Evolutionary conservation across 2,797 vertebrate genomes (phyloP), one percentile per base, ranked within the genome.

Genomic region (Nannoperca australis): DNA sequence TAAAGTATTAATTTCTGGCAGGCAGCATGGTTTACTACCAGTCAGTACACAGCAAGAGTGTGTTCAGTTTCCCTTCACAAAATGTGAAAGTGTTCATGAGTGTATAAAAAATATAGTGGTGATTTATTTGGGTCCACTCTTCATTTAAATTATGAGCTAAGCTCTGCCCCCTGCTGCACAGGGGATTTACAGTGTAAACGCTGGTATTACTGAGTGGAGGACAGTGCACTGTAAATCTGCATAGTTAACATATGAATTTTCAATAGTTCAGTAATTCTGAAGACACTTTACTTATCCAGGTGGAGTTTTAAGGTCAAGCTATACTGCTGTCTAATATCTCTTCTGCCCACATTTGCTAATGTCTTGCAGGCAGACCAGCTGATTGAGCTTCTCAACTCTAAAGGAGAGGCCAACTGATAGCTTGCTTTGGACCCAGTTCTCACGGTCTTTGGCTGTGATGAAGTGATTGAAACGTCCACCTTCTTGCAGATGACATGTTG

Each of bases 331-430:
- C 7, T 82, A 22, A 79, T 62, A 44, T 66, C 11, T 54, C 4
- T 70, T 49, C 5, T 85, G 40, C 82, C 32, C 32, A 38, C 1
- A 27, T 76, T 15, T 80, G 36, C 78, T 51, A 14, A 61, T 92
- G 12, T 92, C 70, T 94, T 88, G 5, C 91, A 99, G 98, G 97
- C 95, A 53, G 97, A 99, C 24, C 95, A 97, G 89, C 93, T 99
- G 90, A 95, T 99, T 58, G 95, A 97, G 83, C 94, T 93, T 63
- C 95, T 99, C 83, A 96, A 93, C 77, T 92, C 94, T 74, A 94
- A 95, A 93, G 94, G 66, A 82, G 90, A 93, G 86, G 86, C 88
- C 84, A 93, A 85, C 50, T 96, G 93, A 97, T 87, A 40, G 50
- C 24, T 3, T 30, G 18, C n/a, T 59, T 30, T 66, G 3, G 42